phyloP scores from a whole-genome alignment of 1,140 invertebrate species.

The Orussus abietinus region DNA sequence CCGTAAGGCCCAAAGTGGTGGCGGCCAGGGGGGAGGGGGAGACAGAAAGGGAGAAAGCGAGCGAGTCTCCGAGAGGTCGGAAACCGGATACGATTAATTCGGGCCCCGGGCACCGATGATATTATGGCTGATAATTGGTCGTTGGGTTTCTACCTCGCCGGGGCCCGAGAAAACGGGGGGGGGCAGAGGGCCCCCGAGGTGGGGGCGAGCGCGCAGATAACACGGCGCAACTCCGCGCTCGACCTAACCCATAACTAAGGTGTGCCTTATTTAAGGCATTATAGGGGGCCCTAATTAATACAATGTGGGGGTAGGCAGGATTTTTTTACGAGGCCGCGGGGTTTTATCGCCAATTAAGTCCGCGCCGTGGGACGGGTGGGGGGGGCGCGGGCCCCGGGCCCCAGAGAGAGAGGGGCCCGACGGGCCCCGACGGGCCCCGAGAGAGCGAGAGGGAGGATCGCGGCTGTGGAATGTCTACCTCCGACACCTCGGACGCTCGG shows the following conservation, averaged over 20 bases:
- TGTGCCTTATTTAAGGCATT: slow-evolving; percentile 46
- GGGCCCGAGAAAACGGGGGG: background rate
- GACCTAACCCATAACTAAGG: slow-evolving; percentile 44
- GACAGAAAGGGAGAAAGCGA: too few relatives aligned
- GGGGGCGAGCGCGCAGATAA: too few relatives aligned
- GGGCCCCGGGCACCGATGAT: slow-evolving; percentile 44
- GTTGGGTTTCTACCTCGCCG: slow-evolving; percentile 24
- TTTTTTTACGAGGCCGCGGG: slow-evolving; percentile 48
- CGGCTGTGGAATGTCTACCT: slow-evolving; percentile 24
- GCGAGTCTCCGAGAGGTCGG: slow-evolving; percentile 40
- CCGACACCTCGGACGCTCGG: slow-evolving; percentile 26
- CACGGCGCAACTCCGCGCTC: slow-evolving; percentile 37
- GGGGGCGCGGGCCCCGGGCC: too few relatives aligned
- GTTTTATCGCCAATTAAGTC: slow-evolving; percentile 52
- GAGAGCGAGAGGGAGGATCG: slow-evolving; percentile 15
- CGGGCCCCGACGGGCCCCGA: too few relatives aligned
- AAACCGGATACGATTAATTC: slow-evolving; percentile 50
- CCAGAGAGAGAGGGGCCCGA: slow-evolving; percentile 5
- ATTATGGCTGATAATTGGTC: slow-evolving; percentile 50
- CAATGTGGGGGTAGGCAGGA: slow-evolving; percentile 47
- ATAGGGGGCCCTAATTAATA: slow-evolving; percentile 49
- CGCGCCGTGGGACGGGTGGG: too few relatives aligned
- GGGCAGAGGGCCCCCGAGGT: background rate
- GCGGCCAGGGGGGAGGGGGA: too few relatives aligned
- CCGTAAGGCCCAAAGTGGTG: too few relatives aligned